Base-by-base conservation (phyloP, 2,113 vertebrate genomes). In the Ascaphus truei region DNA sequence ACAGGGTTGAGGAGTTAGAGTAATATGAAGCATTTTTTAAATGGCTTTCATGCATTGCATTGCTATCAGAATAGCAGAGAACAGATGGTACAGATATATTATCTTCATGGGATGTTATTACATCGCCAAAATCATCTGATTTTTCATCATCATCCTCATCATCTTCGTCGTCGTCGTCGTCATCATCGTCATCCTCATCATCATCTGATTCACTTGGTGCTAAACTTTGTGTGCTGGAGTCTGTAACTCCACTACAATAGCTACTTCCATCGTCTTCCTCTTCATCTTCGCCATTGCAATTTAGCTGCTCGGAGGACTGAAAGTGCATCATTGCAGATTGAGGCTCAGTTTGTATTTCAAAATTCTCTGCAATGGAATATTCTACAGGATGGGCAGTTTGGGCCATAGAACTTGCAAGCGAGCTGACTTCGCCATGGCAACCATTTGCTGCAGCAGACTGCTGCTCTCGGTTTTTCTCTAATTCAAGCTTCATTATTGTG, bases 401-500 rank as follows among this genome's bases (percentile, higher is more conserved):
- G 37, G 89, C 88, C 67, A 96, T 72, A 16, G 92, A 82, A 69
- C 86, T 92, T 34, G 86, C 75, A 60, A 88, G 91, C 7, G 90
- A 86, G 7, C 85, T 91, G 3, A 89, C 64, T 51, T 96, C 94
- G 0, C 81, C 37, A 1, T 90, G 93, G 84, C 92, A 98, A 77
- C 95, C 92, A 2, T 95, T 96, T 61, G 88, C 79, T 0, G n/a
- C n/a, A 2, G 94, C 77, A 8, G 87, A 84, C 79, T 95, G 95
- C 82, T 98, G 95, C 86, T 98, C 95, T 3, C 93, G 90, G 47
- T 92, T 98, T 83, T 97, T 98, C 85, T 99, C 97, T 80, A 98
- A 85, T 78, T 99, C 96, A 25, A 99, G 93, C 86, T 98, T 98
- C 97, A 99, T 99, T 77, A 99, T 98, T 26, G 97, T 99, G 91